Conservation (phyloP, 2,797 vertebrate genomes). For the Oryzias sinensis region DNA sequence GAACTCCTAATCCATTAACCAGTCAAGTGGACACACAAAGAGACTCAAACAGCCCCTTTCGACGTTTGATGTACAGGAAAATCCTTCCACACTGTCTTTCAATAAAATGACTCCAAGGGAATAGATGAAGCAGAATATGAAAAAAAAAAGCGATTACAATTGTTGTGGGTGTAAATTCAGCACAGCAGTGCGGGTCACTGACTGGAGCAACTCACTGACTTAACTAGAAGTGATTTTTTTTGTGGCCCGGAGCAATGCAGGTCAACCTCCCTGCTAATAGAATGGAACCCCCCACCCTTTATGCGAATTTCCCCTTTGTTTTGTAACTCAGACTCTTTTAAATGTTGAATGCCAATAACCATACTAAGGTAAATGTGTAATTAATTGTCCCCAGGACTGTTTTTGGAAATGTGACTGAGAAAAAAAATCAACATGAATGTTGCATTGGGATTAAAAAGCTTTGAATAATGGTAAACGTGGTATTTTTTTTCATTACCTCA, state of each 20-base stretch:
- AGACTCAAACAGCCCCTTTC: slow-evolving; percentile 9
- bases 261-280: slow-evolving; percentile 31
- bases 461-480: slow-evolving; percentile 26
- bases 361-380: too few species aligned
- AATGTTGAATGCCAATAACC: too few species aligned
- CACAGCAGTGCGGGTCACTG: slow-evolving; percentile 26
- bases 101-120: slow-evolving; percentile 14
- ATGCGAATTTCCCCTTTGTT: slow-evolving; percentile 43
- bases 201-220: slow-evolving; percentile 28
- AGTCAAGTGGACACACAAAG: slow-evolving; percentile 25
- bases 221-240: slow-evolving; percentile 43
- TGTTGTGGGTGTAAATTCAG: slow-evolving; percentile 15
- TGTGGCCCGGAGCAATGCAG: slow-evolving; percentile 27
- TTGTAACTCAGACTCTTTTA: too few species aligned
- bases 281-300: slow-evolving; percentile 19
- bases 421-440: slow-evolving; percentile 37
- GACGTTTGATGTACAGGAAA: slow-evolving; percentile 33
- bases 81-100: slow-evolving; percentile 12
- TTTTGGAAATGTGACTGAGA: too few species aligned
- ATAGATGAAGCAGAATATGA: slow-evolving; percentile 13
- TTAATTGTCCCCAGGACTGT: too few species aligned
- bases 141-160: slow-evolving; percentile 44
- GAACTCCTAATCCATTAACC: slow-evolving; percentile 46
- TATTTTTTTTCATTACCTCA: too few species aligned
- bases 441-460: slow-evolving; percentile 51